phyloP scores from a whole-genome alignment of 2,888 invertebrate species.

The Nomada ferruginata region DNA sequence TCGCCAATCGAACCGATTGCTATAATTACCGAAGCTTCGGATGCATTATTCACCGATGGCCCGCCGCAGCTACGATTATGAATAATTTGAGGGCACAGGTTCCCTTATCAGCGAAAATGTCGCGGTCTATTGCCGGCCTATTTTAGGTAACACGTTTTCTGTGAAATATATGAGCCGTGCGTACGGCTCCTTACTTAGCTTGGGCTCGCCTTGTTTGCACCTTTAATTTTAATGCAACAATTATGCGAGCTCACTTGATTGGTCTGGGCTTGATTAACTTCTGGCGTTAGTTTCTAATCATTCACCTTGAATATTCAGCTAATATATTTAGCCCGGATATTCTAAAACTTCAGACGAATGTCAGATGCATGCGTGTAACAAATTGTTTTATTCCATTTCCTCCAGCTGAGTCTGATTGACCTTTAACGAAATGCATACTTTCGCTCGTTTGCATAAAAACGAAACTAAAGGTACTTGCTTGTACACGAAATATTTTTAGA shows the following conservation, averaged over 20 bases:
- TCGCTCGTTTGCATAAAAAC: not conserved
- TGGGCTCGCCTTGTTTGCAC: no score
- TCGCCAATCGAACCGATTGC: constrained; percentile 49
- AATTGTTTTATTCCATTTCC: not conserved
- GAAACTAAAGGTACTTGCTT: constrained; percentile 5
- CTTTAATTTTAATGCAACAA: not conserved
- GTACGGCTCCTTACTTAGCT: not conserved
- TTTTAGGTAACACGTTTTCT: not conserved
- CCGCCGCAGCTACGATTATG: constrained; percentile 26
- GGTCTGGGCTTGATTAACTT: no score
- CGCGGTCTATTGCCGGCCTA: not conserved
- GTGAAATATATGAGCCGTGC: not conserved
- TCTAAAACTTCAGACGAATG: no score
- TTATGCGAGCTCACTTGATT: no score
- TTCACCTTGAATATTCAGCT: no score
- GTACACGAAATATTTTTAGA: constrained; percentile 15
- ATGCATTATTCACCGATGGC: constrained; percentile 33
- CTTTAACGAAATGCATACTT: constrained; percentile 35
- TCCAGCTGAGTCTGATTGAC: not conserved
- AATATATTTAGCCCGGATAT: no score
- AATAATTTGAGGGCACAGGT: constrained; percentile 25
- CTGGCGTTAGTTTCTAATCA: no score
- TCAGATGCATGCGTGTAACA: no score
- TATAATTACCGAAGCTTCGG: constrained; percentile 37
- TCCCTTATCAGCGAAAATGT: not conserved